phyloP scores from a whole-genome alignment of 2,888 invertebrate species.

The Lampropteryx suffumata region DNA sequence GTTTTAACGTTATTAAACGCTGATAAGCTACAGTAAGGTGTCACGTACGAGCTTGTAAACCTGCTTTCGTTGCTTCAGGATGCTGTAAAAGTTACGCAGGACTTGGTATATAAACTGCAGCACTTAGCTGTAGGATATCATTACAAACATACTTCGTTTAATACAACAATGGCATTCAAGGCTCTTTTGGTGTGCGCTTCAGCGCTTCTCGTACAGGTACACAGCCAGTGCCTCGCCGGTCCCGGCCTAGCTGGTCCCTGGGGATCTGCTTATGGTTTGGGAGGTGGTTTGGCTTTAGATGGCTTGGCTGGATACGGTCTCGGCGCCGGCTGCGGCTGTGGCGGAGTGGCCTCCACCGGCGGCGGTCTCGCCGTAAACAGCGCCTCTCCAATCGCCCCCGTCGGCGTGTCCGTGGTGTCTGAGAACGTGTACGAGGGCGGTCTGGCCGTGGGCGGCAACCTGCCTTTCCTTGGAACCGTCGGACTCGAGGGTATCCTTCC shows the following conservation, averaged over 20 bases:
- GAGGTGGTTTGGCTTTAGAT: slow-evolving; percentile 9
- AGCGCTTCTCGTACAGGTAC: slow-evolving; percentile 20
- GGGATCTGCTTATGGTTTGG: neutral
- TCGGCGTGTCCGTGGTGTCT: slow-evolving; percentile 47
- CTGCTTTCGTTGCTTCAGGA: neutral
- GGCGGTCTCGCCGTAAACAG: slow-evolving; percentile 38
- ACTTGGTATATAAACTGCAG: slow-evolving; percentile 10
- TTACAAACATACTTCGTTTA: neutral
- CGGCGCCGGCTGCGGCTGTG: slow-evolving; percentile 15
- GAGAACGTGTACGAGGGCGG: slow-evolving; percentile 51
- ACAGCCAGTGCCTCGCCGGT: slow-evolving; percentile 25
- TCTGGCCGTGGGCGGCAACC: slow-evolving; percentile 41
- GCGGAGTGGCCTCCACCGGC: slow-evolving; percentile 34
- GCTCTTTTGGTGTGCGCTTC: slow-evolving; percentile 28
- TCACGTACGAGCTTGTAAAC: slow-evolving; percentile 8
- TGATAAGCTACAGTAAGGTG: neutral
- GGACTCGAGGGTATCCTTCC: slow-evolving; percentile 45
- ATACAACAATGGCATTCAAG: slow-evolving; percentile 23
- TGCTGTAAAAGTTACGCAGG: slow-evolving; percentile 1
- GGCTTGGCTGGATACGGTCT: slow-evolving; percentile 21
- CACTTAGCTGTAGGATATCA: neutral
- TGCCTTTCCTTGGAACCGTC: slow-evolving; percentile 50
- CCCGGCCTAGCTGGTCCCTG: slow-evolving; percentile 29
- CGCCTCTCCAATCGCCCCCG: slow-evolving; percentile 43
- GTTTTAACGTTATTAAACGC: too few species aligned